Percentiles rank a stretch among this genome's conserved stretches.
These are phyloP conservation scores for Asteroscopus sphinx DNA, from an alignment of 2,888 invertebrate genomes.

Conservation along the genomic window DNA sequence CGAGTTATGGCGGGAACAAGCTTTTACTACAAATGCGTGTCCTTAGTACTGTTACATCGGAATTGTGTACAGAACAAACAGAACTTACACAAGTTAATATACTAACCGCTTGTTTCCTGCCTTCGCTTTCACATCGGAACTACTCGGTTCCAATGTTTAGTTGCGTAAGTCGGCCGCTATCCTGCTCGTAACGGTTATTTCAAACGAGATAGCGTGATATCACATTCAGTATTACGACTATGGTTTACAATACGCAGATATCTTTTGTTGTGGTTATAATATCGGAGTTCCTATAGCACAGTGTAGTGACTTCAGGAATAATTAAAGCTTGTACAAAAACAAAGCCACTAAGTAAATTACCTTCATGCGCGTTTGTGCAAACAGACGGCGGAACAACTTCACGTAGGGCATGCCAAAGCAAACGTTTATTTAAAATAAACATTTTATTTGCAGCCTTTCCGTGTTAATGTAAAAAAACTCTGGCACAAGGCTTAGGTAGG, in stretches of 20 bases:
- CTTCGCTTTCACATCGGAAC: constrained; percentile 24
- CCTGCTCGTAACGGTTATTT: constrained; percentile 48
- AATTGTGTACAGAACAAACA: constrained; percentile 64
- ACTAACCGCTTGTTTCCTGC: constrained; percentile 61
- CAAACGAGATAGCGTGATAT: constrained; percentile 45
- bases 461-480: constrained; percentile 75
- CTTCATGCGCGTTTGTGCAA: constrained; percentile 54
- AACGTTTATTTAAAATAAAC: constrained; percentile 74
- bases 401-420: constrained; percentile 62
- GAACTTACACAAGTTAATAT: constrained; percentile 64
- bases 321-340: constrained; percentile 58
- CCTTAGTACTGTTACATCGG: constrained; percentile 62
- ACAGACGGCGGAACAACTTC: constrained; percentile 60
- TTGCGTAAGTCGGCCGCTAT: constrained; percentile 41
- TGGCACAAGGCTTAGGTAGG: constrained; percentile 75
- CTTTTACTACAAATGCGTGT: constrained; percentile 79
- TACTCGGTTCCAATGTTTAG: constrained; percentile 34
- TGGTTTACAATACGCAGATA: constrained; percentile 41
- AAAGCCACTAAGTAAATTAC: constrained; percentile 55
- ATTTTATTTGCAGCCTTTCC: constrained; percentile 74
- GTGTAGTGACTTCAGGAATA: constrained; percentile 49
- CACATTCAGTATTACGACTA: constrained; percentile 40
- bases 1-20: constrained; percentile 78
- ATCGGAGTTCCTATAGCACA: constrained; percentile 47
- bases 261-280: constrained; percentile 60